Conservation (phyloP, 2,797 vertebrate genomes). For the Xenops minutus region DNA sequence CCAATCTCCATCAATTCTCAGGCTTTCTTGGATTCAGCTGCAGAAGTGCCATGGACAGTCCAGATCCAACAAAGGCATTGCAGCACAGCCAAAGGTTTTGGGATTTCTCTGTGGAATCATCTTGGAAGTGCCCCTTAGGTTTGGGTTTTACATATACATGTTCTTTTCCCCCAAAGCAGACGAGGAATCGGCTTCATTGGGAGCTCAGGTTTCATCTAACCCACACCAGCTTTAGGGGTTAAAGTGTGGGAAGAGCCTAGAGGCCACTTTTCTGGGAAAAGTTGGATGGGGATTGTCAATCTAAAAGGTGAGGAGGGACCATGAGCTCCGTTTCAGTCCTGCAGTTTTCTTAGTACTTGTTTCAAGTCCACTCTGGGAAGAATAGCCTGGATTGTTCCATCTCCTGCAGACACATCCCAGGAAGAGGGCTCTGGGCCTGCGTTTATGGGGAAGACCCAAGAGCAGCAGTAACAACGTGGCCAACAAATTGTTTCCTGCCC, state of each 20-base stretch:
- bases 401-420: background rate
- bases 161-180: background rate
- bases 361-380: background rate
- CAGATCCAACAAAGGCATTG: background rate
- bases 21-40: background rate
- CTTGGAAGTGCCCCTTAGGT: background rate
- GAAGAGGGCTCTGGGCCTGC: background rate
- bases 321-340: background rate
- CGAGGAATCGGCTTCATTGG: rapidly evolving
- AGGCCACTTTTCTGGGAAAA: background rate
- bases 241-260: background rate
- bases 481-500: background rate
- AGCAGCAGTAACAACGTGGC: background rate
- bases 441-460: background rate
- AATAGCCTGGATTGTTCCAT: background rate
- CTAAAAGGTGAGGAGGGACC: background rate
- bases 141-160: background rate
- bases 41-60: background rate
- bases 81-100: background rate
- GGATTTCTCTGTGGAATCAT: background rate
- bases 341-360: background rate
- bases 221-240: background rate
- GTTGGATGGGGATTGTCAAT: background rate
- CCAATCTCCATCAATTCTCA: background rate
- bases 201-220: slow-evolving; percentile 3